Percentiles rank a stretch among this genome's conserved stretches.
Conservation (phyloP, 2,888 invertebrate genomes). For the Pyrgus malvae region DNA sequence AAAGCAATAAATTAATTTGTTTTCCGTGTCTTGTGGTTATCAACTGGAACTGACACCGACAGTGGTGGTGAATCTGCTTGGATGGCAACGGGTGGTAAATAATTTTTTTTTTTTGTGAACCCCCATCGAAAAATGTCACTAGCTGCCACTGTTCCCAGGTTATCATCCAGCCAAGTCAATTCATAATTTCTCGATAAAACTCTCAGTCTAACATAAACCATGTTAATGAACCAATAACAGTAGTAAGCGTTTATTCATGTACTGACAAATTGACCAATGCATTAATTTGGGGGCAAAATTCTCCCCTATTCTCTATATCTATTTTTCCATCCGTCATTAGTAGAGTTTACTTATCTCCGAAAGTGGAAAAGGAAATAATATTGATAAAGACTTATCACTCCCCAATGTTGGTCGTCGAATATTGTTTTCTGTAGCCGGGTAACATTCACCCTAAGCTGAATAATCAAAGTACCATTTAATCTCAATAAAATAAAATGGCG, state of each 20-base stretch:
- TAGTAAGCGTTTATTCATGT: constrained; percentile 14
- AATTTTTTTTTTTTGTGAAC: too few species aligned
- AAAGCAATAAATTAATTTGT: too few species aligned
- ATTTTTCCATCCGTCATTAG: constrained; percentile 29
- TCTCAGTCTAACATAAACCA: background rate
- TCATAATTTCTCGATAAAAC: background rate
- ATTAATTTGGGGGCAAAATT: constrained; percentile 24
- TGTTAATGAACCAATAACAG: background rate
- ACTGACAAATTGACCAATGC: constrained; percentile 47
- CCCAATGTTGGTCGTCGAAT: constrained; percentile 38
- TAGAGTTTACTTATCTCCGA: constrained; percentile 39
- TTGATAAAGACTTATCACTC: constrained; percentile 48
- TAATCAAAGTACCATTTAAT: too few species aligned
- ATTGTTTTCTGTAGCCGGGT: constrained; percentile 42
- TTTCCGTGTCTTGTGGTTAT: too few species aligned
- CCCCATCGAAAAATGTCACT: too few species aligned
- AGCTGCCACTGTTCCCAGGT: too few species aligned
- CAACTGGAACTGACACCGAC: too few species aligned
- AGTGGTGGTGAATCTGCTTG: too few species aligned
- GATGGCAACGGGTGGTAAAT: too few species aligned
- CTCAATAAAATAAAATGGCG: too few species aligned
- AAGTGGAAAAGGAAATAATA: constrained; percentile 44
- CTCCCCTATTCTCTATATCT: constrained; percentile 25
- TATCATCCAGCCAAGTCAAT: background rate
- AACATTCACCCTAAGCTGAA: constrained; percentile 64